Evolutionary conservation across 2,888 invertebrate genomes (phyloP).

Genomic region (Carabus problematicus): DNA sequence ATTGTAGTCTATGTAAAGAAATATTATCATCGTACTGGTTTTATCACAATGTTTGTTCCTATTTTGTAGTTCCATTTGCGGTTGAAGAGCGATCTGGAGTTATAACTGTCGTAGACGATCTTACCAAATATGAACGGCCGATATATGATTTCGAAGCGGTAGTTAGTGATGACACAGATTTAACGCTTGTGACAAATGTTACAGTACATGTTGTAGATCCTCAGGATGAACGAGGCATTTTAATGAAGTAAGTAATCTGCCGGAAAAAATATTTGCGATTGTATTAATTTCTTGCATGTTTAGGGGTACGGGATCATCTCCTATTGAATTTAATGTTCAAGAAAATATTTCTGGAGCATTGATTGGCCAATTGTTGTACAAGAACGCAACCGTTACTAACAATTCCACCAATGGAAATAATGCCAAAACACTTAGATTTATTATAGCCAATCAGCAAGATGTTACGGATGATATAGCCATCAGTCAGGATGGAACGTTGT

Average conservation of each 20-base stretch:
- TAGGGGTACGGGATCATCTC: conserved; percentile 73
- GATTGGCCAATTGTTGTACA: conserved; percentile 75
- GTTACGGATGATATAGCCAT: conserved; percentile 80
- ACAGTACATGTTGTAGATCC: conserved; percentile 84
- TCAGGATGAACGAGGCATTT: conserved; percentile 71
- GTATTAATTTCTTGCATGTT: no score
- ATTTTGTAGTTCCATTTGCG: conserved; percentile 80
- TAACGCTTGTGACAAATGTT: conserved; percentile 80
- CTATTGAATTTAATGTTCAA: conserved; percentile 76
- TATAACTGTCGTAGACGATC: conserved; percentile 81
- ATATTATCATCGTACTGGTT: background rate
- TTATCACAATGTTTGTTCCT: conserved; percentile 15
- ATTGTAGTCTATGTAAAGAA: no score
- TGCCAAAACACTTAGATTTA: conserved; percentile 68
- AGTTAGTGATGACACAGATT: conserved; percentile 69
- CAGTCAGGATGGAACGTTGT: conserved; percentile 80
- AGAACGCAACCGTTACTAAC: conserved; percentile 53
- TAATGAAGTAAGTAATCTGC: conserved; percentile 66
- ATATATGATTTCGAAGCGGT: conserved; percentile 84
- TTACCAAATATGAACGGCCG: conserved; percentile 71
- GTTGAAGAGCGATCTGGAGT: conserved; percentile 88
- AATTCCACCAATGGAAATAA: conserved; percentile 43
- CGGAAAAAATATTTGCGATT: no score
- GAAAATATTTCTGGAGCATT: conserved; percentile 78
- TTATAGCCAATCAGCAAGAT: conserved; percentile 85